phyloP scores from a whole-genome alignment of 2,888 invertebrate species.

The Monoplex corrugatus region DNA sequence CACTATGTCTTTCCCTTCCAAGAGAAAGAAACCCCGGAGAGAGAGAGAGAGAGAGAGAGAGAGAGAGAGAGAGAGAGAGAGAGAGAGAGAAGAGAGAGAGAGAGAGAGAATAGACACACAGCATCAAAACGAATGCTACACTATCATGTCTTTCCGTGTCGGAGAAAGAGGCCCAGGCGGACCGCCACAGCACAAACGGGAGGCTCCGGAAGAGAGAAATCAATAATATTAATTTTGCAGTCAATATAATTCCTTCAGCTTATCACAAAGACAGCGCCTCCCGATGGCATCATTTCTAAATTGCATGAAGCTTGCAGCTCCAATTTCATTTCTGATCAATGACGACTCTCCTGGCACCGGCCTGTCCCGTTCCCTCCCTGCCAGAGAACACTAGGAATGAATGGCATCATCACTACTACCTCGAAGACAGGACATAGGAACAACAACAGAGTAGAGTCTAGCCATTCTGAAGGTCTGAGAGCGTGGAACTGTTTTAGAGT shows the following conservation, averaged over 20 bases:
- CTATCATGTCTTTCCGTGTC: too few species aligned
- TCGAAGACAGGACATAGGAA: too few species aligned
- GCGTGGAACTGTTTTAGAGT: too few species aligned
- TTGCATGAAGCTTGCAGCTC: constrained; percentile 49
- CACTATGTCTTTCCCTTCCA: too few species aligned
- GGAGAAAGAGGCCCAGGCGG: neutral
- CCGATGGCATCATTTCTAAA: constrained; percentile 49
- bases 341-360: neutral
- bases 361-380: neutral
- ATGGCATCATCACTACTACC: too few species aligned
- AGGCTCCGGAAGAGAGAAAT: constrained; percentile 36
- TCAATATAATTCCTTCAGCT: constrained; percentile 50
- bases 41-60: constrained; percentile 15
- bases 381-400: too few species aligned
- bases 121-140: neutral
- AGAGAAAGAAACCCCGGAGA: neutral
- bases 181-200: neutral
- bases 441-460: too few species aligned
- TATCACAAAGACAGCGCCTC: constrained; percentile 50
- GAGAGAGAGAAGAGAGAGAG: constrained; percentile 33
- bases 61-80: neutral
- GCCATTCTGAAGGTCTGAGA: too few species aligned
- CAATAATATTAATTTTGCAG: constrained; percentile 51
- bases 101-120: neutral
- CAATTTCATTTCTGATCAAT: constrained; percentile 47